phyloP scores from a whole-genome alignment of 2,113 vertebrate genomes.

The Eupsittula cactorum region DNA sequence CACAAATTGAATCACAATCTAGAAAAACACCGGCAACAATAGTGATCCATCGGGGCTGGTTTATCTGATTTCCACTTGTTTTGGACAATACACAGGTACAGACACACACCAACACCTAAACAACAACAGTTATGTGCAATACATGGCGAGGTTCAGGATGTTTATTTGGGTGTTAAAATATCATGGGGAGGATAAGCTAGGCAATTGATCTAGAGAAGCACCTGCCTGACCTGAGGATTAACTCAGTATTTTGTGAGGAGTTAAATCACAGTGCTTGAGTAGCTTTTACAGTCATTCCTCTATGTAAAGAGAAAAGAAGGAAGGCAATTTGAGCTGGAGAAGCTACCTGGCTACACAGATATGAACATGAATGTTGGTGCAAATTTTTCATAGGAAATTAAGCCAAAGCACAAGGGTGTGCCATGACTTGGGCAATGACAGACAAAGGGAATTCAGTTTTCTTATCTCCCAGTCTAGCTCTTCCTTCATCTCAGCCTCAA shows the following conservation, averaged over 20 bases:
- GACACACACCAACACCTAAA: background rate
- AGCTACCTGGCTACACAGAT: background rate
- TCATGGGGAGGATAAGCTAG: background rate
- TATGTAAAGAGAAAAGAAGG: background rate
- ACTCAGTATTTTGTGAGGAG: background rate
- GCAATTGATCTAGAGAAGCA: background rate
- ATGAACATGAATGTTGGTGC: background rate
- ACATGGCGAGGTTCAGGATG: background rate
- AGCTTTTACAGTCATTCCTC: background rate
- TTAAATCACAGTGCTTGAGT: background rate
- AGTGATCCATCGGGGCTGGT: constrained; percentile 1
- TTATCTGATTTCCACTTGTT: constrained; percentile 22
- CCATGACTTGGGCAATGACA: background rate
- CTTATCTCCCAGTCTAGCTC: background rate
- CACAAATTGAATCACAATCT: constrained; percentile 77
- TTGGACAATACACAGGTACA: constrained; percentile 53
- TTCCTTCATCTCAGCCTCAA: background rate
- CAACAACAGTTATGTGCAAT: accelerated
- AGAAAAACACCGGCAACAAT: constrained; percentile 78
- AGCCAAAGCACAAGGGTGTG: background rate
- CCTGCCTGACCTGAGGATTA: background rate
- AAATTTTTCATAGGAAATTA: background rate
- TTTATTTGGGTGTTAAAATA: background rate
- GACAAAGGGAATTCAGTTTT: background rate
- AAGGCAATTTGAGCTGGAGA: background rate